phyloP scores from a whole-genome alignment of 2,888 invertebrate species.

The Aricia artaxerxes region DNA sequence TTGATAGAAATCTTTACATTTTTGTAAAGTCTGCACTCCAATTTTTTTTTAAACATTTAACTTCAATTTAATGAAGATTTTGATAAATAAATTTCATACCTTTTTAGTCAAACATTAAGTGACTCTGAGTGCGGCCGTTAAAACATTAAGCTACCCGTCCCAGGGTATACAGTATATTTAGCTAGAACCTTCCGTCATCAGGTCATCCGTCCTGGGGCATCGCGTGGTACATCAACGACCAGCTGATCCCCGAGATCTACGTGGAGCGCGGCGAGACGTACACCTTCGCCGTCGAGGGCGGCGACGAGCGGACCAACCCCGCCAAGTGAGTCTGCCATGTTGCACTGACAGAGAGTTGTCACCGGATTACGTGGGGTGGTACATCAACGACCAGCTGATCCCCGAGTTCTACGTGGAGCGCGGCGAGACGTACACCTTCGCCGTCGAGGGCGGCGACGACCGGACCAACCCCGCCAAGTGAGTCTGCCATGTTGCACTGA shows the following conservation, averaged over 20 bases:
- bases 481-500: conserved; percentile 40
- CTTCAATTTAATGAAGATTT: too few species aligned
- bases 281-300: conserved; percentile 92
- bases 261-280: conserved; percentile 93
- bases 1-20: too few species aligned
- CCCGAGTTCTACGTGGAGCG: conserved; percentile 90
- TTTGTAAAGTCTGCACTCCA: too few species aligned
- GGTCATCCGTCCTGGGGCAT: conserved; percentile 92
- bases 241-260: conserved; percentile 92
- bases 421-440: conserved; percentile 91
- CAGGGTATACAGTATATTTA: too few species aligned
- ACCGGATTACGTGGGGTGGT: not conserved
- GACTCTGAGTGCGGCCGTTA: too few species aligned
- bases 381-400: not conserved
- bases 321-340: conserved; percentile 78
- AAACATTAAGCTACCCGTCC: too few species aligned
- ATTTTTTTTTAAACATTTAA: too few species aligned
- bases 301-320: conserved; percentile 88
- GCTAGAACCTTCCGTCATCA: conserved; percentile 44
- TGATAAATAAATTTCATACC: too few species aligned
- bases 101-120: too few species aligned
- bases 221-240: conserved; percentile 95
- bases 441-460: conserved; percentile 92
- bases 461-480: conserved; percentile 88
- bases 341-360: not conserved